A percentile compares a stretch with the other conserved stretches of the same genome.
These are phyloP conservation scores for Aphaenogaster ashmeadi DNA, from an alignment of 1,140 invertebrate species.

Conservation along the genomic window DNA sequence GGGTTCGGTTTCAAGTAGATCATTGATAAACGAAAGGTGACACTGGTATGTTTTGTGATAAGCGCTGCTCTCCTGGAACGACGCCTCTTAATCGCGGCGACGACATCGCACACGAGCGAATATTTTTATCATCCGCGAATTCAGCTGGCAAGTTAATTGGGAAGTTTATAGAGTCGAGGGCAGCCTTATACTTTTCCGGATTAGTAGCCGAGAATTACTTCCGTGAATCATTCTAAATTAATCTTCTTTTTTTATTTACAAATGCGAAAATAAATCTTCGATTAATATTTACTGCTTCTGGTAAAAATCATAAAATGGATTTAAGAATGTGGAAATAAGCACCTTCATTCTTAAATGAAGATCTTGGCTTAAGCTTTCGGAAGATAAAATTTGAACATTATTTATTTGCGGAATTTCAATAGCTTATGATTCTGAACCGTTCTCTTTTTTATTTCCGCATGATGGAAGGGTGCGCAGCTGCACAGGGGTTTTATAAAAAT, in stretches of 20 bases:
- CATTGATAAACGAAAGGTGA: constrained; percentile 82
- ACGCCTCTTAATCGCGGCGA: constrained; percentile 29
- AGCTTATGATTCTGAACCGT: not conserved
- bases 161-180: not conserved
- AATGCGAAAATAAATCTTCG: not conserved
- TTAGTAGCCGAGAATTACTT: not conserved
- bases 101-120: constrained; percentile 20
- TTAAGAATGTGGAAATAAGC: not conserved
- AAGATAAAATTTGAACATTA: not conserved
- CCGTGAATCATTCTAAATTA: not conserved
- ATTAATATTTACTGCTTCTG: not conserved
- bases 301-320: not conserved
- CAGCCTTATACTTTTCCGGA: not conserved
- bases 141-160: not conserved
- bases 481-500: not conserved
- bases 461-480: not conserved
- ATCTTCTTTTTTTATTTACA: not conserved
- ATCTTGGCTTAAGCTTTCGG: not conserved
- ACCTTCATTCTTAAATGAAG: not conserved
- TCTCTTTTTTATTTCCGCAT: not conserved
- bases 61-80: constrained; percentile 68
- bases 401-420: not conserved
- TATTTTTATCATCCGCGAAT: constrained; percentile 25
- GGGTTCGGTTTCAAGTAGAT: constrained; percentile 76
- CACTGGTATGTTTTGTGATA: constrained; percentile 82